Conservation (phyloP, 2,888 invertebrate genomes). For the Andricus quercusramuli region DNA sequence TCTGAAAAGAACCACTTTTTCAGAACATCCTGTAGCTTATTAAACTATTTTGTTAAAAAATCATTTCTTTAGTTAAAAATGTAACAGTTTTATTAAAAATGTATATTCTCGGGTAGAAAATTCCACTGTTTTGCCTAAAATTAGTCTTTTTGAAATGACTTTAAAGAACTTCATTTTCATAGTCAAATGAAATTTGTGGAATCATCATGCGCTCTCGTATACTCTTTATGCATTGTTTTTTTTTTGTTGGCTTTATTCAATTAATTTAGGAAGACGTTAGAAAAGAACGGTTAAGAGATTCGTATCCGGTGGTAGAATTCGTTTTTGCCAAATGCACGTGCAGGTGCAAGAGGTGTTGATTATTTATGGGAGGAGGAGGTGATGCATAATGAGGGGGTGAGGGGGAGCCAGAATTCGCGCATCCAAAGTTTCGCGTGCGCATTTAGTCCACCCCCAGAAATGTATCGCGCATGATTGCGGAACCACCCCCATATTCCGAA, state of each 20-base stretch:
- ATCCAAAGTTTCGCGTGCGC: slow-evolving; percentile 70
- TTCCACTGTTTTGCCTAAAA: too few relatives aligned
- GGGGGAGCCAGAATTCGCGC: slow-evolving; percentile 64
- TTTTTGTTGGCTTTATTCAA: neutral
- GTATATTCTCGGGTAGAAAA: too few relatives aligned
- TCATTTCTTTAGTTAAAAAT: too few relatives aligned
- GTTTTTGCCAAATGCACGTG: slow-evolving; percentile 63
- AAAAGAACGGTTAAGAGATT: neutral
- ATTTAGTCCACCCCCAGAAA: slow-evolving; percentile 70
- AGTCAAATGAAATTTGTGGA: too few relatives aligned
- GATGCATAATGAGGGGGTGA: neutral
- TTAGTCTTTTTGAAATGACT: too few relatives aligned
- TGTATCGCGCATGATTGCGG: slow-evolving; percentile 72
- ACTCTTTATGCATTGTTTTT: too few relatives aligned
- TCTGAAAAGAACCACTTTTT: too few relatives aligned
- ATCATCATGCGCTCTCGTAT: too few relatives aligned
- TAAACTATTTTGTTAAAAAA: too few relatives aligned
- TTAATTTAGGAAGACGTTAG: neutral
- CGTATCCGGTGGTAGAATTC: slow-evolving; percentile 49
- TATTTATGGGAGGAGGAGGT: slow-evolving; percentile 49
- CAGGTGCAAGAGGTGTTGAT: slow-evolving; percentile 57
- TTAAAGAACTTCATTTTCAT: too few relatives aligned
- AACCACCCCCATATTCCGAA: slow-evolving; percentile 71
- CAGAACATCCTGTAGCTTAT: too few relatives aligned
- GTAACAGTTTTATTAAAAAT: too few relatives aligned